phyloP scores from a whole-genome alignment of 2,888 invertebrate genomes.

The Acanthacorydalis orientalis region DNA sequence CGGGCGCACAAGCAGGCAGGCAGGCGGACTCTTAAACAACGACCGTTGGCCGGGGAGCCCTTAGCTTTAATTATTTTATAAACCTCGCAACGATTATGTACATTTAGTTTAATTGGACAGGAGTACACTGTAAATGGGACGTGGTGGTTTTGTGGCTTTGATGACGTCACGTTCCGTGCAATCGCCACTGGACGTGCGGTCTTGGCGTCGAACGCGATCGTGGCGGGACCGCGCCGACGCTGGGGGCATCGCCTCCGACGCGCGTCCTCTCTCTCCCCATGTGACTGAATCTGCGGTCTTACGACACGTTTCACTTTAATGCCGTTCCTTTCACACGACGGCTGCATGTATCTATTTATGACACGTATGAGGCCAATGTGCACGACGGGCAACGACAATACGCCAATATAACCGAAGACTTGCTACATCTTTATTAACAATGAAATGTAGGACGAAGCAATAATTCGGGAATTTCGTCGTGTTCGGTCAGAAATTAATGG shows the following conservation, averaged over 20 bases:
- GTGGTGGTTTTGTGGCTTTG: slow-evolving; percentile 20
- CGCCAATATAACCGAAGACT: slow-evolving; percentile 15
- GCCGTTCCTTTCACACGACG: slow-evolving; percentile 14
- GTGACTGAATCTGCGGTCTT: slow-evolving; percentile 22
- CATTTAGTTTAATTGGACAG: slow-evolving; percentile 17
- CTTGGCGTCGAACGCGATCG: slow-evolving; percentile 8
- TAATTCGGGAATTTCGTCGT: too few relatives aligned
- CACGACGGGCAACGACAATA: slow-evolving; percentile 13
- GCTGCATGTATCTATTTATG: slow-evolving; percentile 21
- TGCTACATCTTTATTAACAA: slow-evolving; percentile 3
- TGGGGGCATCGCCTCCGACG: background rate
- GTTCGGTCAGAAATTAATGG: too few relatives aligned
- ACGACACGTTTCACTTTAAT: slow-evolving; percentile 31
- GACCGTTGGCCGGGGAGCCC: slow-evolving; percentile 5
- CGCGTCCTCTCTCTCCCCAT: slow-evolving; percentile 10
- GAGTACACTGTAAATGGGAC: slow-evolving; percentile 6
- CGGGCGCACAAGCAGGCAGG: background rate
- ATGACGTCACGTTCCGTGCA: slow-evolving; percentile 26
- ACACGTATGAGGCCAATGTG: slow-evolving; percentile 21
- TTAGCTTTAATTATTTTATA: slow-evolving; percentile 13
- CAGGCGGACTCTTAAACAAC: slow-evolving; percentile 4
- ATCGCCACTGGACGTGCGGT: slow-evolving; percentile 26
- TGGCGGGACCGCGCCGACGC: slow-evolving; percentile 8
- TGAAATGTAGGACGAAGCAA: background rate
- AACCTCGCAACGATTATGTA: slow-evolving; percentile 11